Conservation (phyloP, 1,140 invertebrate genomes). For the Sitodiplosis mosellana region DNA sequence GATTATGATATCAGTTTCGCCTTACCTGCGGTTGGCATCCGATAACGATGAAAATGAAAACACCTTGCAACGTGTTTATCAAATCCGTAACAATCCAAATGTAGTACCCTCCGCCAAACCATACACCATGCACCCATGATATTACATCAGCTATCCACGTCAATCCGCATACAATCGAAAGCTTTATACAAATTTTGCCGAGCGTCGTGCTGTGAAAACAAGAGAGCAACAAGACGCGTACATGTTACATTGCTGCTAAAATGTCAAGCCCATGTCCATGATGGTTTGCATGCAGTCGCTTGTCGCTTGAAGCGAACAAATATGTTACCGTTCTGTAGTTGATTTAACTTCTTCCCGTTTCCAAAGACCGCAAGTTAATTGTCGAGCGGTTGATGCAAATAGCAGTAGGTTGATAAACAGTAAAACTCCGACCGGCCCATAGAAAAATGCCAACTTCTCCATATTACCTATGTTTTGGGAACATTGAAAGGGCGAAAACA, state of each 20-base stretch:
- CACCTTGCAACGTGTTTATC: constrained; percentile 66
- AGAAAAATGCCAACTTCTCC: constrained; percentile 68
- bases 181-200: constrained; percentile 59
- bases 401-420: constrained; percentile 55
- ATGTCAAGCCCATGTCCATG: too few species aligned
- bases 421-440: constrained; percentile 59
- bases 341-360: constrained; percentile 70
- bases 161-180: constrained; percentile 67
- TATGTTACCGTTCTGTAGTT: constrained; percentile 53
- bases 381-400: constrained; percentile 60
- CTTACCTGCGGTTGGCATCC: constrained; percentile 63
- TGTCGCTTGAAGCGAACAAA: too few species aligned
- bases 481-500: constrained; percentile 4
- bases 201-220: constrained; percentile 46
- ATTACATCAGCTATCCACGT: constrained; percentile 67
- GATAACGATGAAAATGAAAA: constrained; percentile 74
- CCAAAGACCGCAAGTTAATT: constrained; percentile 72
- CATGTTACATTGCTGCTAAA: too few species aligned
- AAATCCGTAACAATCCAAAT: constrained; percentile 64
- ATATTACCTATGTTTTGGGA: constrained; percentile 33
- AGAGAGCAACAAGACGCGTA: too few species aligned
- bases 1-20: not conserved
- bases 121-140: constrained; percentile 29
- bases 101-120: constrained; percentile 48
- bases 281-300: too few species aligned